Conservation (phyloP, 2,888 invertebrate genomes). For the Xylota sylvarum region DNA sequence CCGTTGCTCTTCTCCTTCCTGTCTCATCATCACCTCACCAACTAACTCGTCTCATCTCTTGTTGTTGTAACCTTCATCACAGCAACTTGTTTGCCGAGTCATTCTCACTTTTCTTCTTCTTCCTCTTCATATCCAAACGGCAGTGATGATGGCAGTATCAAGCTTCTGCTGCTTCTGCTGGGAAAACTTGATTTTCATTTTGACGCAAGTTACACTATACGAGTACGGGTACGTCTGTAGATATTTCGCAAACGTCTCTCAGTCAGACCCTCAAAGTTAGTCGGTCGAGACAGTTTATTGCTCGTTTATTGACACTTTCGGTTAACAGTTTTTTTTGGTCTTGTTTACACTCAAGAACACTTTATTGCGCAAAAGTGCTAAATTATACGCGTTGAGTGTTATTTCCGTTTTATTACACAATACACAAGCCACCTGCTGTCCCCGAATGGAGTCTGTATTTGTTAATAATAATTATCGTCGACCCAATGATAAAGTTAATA, state of each 20-base stretch:
- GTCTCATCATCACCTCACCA: slow-evolving; percentile 8
- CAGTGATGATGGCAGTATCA: slow-evolving; percentile 42
- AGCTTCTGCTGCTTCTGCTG: slow-evolving; percentile 27
- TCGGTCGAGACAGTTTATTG: slow-evolving; percentile 25
- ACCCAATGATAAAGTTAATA: slow-evolving; percentile 38
- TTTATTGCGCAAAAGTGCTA: not conserved
- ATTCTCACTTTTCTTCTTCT: slow-evolving; percentile 40
- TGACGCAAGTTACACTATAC: slow-evolving; percentile 15
- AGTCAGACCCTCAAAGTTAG: slow-evolving; percentile 43
- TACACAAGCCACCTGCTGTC: too few species aligned
- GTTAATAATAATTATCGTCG: slow-evolving; percentile 12
- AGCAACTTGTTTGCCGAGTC: slow-evolving; percentile 54
- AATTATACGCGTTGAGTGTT: not conserved
- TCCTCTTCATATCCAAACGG: slow-evolving; percentile 3
- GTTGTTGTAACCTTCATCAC: slow-evolving; percentile 52
- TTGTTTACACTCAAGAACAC: not conserved
- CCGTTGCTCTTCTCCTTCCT: not conserved
- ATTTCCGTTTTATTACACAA: slow-evolving; percentile 21
- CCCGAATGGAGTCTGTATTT: slow-evolving; percentile 46
- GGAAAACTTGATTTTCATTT: slow-evolving; percentile 45
- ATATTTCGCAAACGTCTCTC: not conserved
- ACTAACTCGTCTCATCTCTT: slow-evolving; percentile 9
- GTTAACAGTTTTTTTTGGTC: slow-evolving; percentile 14
- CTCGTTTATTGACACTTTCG: slow-evolving; percentile 7
- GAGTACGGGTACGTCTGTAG: too few species aligned